Conservation (phyloP, 2,888 invertebrate genomes). For the Euplexia lucipara region DNA sequence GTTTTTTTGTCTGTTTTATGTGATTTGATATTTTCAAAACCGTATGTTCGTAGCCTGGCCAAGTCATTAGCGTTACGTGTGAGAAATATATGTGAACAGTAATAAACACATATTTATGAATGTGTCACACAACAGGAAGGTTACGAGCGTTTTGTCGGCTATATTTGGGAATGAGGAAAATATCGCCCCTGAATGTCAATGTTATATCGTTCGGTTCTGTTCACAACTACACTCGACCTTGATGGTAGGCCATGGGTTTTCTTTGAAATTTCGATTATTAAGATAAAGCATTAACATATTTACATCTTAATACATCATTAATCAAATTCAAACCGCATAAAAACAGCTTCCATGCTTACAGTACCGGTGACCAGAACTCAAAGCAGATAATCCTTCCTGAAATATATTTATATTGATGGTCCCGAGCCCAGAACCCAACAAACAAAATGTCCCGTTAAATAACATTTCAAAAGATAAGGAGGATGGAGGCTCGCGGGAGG, state of each 20-base stretch:
- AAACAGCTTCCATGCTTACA: not conserved
- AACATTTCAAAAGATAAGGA: constrained; percentile 66
- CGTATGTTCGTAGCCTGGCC: too few species aligned
- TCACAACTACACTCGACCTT: not conserved
- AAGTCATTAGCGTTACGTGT: too few species aligned
- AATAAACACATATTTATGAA: constrained; percentile 14
- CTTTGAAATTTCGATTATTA: too few species aligned
- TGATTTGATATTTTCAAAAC: too few species aligned
- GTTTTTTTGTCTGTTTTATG: too few species aligned
- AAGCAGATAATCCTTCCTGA: constrained; percentile 44
- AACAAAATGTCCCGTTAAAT: constrained; percentile 68
- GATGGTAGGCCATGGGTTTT: too few species aligned
- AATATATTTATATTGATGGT: constrained; percentile 52
- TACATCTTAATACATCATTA: too few species aligned
- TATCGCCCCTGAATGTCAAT: constrained; percentile 43
- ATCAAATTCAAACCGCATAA: not conserved
- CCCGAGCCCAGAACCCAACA: constrained; percentile 41
- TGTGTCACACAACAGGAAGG: constrained; percentile 2
- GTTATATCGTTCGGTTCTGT: constrained; percentile 7
- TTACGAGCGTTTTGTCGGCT: not conserved
- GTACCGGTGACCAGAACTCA: not conserved
- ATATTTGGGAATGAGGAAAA: constrained; percentile 37
- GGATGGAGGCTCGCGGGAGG: constrained; percentile 27
- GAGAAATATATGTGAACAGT: too few species aligned
- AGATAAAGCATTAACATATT: too few species aligned